Evolutionary conservation across 2,113 vertebrate species (phyloP), one percentile per base, ranked within the genome.

Genomic region (Pelvicachromis taeniatus): DNA sequence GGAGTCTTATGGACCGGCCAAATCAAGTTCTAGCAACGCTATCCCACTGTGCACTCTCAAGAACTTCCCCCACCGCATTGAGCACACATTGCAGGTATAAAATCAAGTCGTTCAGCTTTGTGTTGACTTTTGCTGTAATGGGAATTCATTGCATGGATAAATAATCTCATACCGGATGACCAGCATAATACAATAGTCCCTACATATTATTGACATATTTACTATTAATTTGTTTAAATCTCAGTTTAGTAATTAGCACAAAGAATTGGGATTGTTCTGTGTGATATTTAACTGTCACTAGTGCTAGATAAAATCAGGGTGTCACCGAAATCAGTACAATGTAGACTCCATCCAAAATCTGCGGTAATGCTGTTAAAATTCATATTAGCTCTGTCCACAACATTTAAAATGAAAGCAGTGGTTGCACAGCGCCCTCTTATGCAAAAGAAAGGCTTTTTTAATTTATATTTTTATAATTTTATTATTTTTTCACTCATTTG

Each of bases 61-160:
- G 79, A 86, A 96, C 95, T 97, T 97, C 84, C 98, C 97, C 38
- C 91, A 90, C 85, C 95, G 95, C 70, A 96, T 96, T 5, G 95
- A 97, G 92, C 97, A 99, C 88, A 97, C 97, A 0, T 86, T 98
- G 52, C 97, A 98, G 97, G 98, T 87, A 65, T 17, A 26, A 16
- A 73, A 29, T 29, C n/a, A 6, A 54, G 35, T 9, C 26, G 21
- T 31, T 29, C 17, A 10, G 33, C 42, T 55, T 50, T 48, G 3
- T 68, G 10, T 35, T 65, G 31, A 12, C 21, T 7, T 50, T 80
- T 61, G 17, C 14, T 73, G n/a, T 48, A 82, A 9, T 45, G 31
- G 1, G 35, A 73, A 73, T 73, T 73, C 10, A 26, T 48, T 70
- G 21, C 40, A 73, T 17, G 45, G 16, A 14, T 50, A 16, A 50